Evolutionary conservation across 2,888 invertebrate species (phyloP).

Genomic region (Heterodera filipjevi): DNA sequence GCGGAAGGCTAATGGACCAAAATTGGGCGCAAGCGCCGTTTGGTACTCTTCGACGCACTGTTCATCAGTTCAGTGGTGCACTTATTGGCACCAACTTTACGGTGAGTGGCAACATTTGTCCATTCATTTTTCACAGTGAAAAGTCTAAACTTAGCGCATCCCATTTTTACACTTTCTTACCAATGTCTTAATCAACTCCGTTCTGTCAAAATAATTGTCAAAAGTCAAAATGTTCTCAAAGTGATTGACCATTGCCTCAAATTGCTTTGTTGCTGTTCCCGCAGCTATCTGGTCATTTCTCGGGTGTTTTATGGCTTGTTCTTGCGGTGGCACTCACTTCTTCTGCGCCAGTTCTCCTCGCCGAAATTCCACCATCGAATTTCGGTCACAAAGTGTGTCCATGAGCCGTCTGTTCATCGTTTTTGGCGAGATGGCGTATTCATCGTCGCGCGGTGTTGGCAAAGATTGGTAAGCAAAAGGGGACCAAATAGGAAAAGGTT

Average conservation of each 20-base stretch:
- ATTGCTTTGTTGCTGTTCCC: not conserved
- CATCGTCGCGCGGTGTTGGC: conserved; percentile 25
- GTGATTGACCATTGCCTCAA: too few species aligned
- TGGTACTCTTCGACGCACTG: conserved; percentile 18
- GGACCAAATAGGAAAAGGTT: not conserved
- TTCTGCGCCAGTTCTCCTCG: conserved; percentile 16
- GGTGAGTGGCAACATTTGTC: not conserved
- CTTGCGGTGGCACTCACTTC: conserved; percentile 22
- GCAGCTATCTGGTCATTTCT: not conserved
- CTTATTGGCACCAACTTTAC: conserved; percentile 11
- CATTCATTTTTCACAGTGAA: not conserved
- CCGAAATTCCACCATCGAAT: conserved; percentile 23
- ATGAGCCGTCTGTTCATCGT: conserved; percentile 21
- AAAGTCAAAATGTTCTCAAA: not conserved
- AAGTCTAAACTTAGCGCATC: not conserved
- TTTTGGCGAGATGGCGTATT: conserved; percentile 26
- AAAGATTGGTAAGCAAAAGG: conserved; percentile 14
- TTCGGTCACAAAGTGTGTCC: conserved; percentile 13
- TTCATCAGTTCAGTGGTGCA: conserved; percentile 10
- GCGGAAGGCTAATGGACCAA: conserved; percentile 15
- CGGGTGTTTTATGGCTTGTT: conserved; percentile 1
- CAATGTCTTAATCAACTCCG: too few species aligned
- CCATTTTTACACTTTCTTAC: not conserved
- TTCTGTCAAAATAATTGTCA: too few species aligned
- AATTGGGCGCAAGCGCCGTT: conserved; percentile 14